Base-by-base conservation (phyloP, 2,888 invertebrate genomes). In the Bombyx huttoni region DNA sequence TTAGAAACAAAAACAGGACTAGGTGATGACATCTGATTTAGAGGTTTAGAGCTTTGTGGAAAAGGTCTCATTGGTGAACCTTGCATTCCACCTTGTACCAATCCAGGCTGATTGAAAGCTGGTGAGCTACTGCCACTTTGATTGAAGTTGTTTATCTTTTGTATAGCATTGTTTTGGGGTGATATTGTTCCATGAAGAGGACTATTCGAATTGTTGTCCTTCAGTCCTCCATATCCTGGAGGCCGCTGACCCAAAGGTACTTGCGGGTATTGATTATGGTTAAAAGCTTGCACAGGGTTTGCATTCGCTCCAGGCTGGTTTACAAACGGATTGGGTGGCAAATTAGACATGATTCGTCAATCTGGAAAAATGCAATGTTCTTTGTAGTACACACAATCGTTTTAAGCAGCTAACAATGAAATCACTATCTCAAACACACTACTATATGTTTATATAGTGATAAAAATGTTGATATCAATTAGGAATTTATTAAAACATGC, bases 281-380 rank as follows among this genome's bases (percentile, higher is more conserved):
- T 73, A 48, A 70, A 63, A 51, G 64, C 59, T 52, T 69, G 72
- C 13, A 69, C 76, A 47, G 70, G 64, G 57, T 76, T 78, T 13
- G 77, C 69, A 57, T 78, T 79, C 60, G 68, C 66, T 57, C 76
- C 81, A 56, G 76, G 71, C 56, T 64, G 63, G 63, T 72, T 79
- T 63, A 72, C 83, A 65, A 65, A 85, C 53, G 81, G 79, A 67
- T 78, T 86, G 68, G 78, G 80, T 71, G 79, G 80, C 76, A 80
- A 74, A 70, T 87, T 83, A 64, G 86, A 82, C 87, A 88, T 88
- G 73, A 73, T 73, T 81, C 72, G 70, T 73, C 74, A 80, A 82
- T 81, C 86, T 87, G 86, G 63, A 86, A 86, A 63, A 52, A 67
- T 58, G 59, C 65, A 71, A 65, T 50, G 34, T 40, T 45, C 9